Evolutionary conservation across 2,888 invertebrate species (phyloP).

Genomic region (Kuschelorhynchus macadamiae): DNA sequence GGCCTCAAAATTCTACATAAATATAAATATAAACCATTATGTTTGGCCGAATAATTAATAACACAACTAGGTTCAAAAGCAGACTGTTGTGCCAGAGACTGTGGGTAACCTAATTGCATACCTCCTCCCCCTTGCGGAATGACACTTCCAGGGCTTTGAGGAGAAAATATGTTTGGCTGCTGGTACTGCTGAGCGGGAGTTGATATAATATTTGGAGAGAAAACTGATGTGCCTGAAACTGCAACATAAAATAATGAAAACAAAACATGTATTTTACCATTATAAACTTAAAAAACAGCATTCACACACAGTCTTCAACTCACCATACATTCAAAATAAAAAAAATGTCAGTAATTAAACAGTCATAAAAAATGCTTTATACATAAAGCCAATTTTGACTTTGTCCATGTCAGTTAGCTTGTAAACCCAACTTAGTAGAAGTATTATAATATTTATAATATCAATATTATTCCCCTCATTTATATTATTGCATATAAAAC

Average conservation of each 20-base stretch:
- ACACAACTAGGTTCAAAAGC: conserved; percentile 56
- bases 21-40: conserved; percentile 94
- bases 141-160: conserved; percentile 17
- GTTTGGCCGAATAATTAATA: conserved; percentile 80
- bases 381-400: no score
- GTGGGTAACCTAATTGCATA: conserved; percentile 43
- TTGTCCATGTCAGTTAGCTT: no score
- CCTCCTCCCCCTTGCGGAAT: conserved; percentile 15
- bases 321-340: no score
- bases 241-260: conserved; percentile 7
- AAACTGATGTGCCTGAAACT: conserved; percentile 58
- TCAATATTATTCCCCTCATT: no score
- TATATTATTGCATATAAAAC: no score
- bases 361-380: no score
- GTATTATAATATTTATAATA: no score
- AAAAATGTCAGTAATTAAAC: no score
- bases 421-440: no score
- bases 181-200: conserved; percentile 60
- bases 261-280: not conserved
- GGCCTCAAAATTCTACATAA: conserved; percentile 89
- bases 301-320: no score
- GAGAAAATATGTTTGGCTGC: conserved; percentile 45
- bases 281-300: conserved; percentile 7
- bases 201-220: conserved; percentile 66
- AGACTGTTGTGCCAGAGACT: conserved; percentile 49